Conservation (phyloP, 1,140 invertebrate species). For the Copidosoma floridanum region DNA sequence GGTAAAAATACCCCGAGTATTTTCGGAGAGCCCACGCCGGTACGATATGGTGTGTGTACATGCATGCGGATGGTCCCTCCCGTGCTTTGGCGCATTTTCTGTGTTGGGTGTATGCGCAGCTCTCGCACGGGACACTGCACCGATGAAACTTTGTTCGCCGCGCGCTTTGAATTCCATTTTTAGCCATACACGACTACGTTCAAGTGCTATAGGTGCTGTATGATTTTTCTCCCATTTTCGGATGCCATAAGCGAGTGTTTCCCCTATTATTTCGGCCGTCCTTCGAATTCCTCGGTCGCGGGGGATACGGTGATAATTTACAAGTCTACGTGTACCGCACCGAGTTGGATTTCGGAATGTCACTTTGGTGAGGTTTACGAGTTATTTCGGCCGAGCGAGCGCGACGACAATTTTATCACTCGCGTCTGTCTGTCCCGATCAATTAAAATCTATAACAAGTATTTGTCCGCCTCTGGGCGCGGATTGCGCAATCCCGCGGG, state of each 20-base stretch:
- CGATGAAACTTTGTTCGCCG: conserved; percentile 5
- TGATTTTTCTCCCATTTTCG: neutral
- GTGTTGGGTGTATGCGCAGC: neutral
- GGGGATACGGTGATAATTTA: neutral
- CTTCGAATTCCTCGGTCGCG: neutral
- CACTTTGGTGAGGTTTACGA: too few relatives aligned
- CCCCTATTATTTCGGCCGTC: neutral
- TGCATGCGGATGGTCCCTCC: neutral
- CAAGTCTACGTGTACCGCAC: too few relatives aligned
- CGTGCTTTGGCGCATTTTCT: neutral
- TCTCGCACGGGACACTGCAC: conserved; percentile 6
- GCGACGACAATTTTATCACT: too few relatives aligned
- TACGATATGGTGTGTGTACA: conserved; percentile 20
- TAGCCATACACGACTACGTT: too few relatives aligned
- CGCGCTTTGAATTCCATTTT: conserved; percentile 22
- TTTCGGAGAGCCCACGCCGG: conserved; percentile 40
- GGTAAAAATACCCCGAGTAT: conserved; percentile 50
- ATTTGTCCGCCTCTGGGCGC: too few relatives aligned
- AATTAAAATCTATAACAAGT: too few relatives aligned
- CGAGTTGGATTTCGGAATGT: too few relatives aligned
- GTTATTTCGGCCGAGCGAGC: too few relatives aligned
- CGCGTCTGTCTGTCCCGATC: too few relatives aligned
- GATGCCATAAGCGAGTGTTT: neutral
- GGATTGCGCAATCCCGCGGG: too few relatives aligned
- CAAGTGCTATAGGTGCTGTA: neutral